These are phyloP conservation scores for Dendropsophus ebraccatus DNA, from an alignment of 2,113 vertebrate species.

Conservation along the genomic window DNA sequence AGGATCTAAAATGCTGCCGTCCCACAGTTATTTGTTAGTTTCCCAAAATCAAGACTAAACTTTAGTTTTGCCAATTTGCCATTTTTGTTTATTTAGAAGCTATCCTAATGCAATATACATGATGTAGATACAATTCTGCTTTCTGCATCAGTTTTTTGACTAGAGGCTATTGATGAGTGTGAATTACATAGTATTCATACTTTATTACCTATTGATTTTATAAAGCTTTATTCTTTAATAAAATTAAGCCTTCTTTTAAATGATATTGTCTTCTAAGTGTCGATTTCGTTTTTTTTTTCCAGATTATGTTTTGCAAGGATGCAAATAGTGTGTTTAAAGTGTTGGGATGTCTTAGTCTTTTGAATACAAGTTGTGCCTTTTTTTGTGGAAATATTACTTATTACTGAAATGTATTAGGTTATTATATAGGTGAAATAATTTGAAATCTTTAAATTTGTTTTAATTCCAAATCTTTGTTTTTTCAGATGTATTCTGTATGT, in stretches of 20 bases:
- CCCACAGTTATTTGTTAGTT: background rate
- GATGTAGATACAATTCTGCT: slow-evolving; percentile 54
- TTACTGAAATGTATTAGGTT: background rate
- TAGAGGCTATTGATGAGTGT: slow-evolving; percentile 52
- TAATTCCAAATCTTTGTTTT: too few species aligned
- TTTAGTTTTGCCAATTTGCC: slow-evolving; percentile 43
- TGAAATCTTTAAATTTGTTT: too few species aligned
- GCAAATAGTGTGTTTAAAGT: background rate
- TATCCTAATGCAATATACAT: slow-evolving; percentile 57
- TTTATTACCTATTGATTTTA: slow-evolving; percentile 58
- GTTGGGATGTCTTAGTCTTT: background rate
- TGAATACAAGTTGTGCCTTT: background rate
- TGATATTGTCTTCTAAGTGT: slow-evolving; percentile 34
- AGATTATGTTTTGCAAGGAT: slow-evolving; percentile 16
- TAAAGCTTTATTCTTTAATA: slow-evolving; percentile 57
- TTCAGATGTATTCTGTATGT: too few species aligned
- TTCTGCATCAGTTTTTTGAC: slow-evolving; percentile 57
- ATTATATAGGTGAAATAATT: too few species aligned
- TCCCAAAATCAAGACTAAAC: slow-evolving; percentile 1
- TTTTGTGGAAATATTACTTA: too few species aligned
- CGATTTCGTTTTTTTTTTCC: slow-evolving; percentile 13
- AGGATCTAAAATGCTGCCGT: background rate
- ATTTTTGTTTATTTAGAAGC: slow-evolving; percentile 49
- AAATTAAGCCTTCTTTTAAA: slow-evolving; percentile 43
- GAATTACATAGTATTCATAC: slow-evolving; percentile 53